Conservation (phyloP, 2,888 invertebrate species). For the Ctenicera cuprea region DNA sequence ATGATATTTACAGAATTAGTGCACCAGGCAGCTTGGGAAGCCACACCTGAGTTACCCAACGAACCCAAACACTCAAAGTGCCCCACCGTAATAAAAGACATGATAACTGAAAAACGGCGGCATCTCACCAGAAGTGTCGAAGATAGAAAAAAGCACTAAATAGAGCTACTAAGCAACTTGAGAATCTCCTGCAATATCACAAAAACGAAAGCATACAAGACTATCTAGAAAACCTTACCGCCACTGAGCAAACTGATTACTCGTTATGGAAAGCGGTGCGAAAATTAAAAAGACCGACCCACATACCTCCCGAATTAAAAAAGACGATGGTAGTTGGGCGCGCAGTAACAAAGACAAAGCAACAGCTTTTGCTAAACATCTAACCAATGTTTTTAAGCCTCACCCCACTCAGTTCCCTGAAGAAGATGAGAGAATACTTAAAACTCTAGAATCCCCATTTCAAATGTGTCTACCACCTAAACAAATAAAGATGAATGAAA, state of each 20-base stretch:
- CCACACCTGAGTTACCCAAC: constrained; percentile 16
- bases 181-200: constrained; percentile 33
- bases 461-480: constrained; percentile 44
- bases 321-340: constrained; percentile 53
- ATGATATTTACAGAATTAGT: constrained; percentile 15
- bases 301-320: constrained; percentile 48
- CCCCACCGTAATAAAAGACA: constrained; percentile 30
- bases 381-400: constrained; percentile 54
- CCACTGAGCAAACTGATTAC: constrained; percentile 45
- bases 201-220: constrained; percentile 38
- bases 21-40: constrained; percentile 23
- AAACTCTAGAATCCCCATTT: constrained; percentile 33
- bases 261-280: constrained; percentile 58
- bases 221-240: constrained; percentile 39
- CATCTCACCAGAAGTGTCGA: constrained; percentile 34
- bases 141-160: constrained; percentile 40
- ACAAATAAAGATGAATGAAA: constrained; percentile 30
- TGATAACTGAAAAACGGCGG: constrained; percentile 39
- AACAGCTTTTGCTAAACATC: constrained; percentile 52
- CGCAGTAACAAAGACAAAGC: constrained; percentile 54
- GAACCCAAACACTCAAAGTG: constrained; percentile 2
- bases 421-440: constrained; percentile 42
- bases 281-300: constrained; percentile 50
- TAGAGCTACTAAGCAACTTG: constrained; percentile 31
- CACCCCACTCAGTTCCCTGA: constrained; percentile 34